Evolutionary conservation across 2,888 invertebrate genomes (phyloP), one percentile per base, ranked within the genome.

Genomic region (Megamerina dolium): DNA sequence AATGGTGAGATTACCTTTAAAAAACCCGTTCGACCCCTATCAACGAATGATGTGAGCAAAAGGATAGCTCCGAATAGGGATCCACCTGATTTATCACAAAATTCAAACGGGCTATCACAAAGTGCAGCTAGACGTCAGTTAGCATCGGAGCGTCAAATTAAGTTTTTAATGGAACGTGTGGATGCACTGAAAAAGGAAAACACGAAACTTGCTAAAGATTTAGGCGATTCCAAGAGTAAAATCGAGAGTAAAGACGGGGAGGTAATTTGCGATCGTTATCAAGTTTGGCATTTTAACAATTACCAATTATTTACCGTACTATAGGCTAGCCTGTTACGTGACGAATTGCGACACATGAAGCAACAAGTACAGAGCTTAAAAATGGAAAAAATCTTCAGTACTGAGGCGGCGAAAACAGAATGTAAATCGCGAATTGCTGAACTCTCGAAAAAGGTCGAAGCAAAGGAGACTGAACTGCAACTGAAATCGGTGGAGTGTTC

Each of bases 161-260:
- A 68, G 34, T 64, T 65, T 37, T 49, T 68, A 12, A 64, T 61
- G 59, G 66, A 68, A 17, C 60, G 66, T 4, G 56, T 67, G 3
- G 68, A 68, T 36, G 45, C 49, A 5, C 46, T 68, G 0, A 67
- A 67, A 37, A 63, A 60, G 12, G 65, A 67, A 31, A 68, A 68
- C 32, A 31, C 43, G 0, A 66, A 64, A 37, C 45, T 68, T 12
- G 49, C 49, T 16, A 64, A 58, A 3, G 63, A 65, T 41, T 42
- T 68, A 3, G 44, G 51, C 3, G 63, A 66, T 0, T 52, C 56
- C 18, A 63, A 60, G 23, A 54, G 55, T 5, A 63, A 58, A 45
- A 56, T 59, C 29, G 55, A 55, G 8, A 53, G 55, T 34, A 68
- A 63, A 32, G 59, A 60, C 20, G 68, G 68, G 2, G 68, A 68